Percentiles rank a stretch among this genome's conserved stretches.
These are phyloP conservation scores for Entomobrya multifasciata DNA, from an alignment of 2,888 invertebrate genomes.

Conservation along the genomic window DNA sequence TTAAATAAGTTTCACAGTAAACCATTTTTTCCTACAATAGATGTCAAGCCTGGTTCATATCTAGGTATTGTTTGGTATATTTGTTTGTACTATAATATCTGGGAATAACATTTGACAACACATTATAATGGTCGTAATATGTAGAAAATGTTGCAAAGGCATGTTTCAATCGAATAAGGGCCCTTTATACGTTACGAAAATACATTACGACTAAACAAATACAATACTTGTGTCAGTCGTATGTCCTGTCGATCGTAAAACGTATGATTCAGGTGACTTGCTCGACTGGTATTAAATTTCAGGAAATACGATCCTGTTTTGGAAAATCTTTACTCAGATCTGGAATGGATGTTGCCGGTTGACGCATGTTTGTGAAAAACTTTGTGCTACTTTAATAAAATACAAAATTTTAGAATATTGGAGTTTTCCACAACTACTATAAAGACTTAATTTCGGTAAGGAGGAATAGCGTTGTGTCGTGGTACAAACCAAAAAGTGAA, in stretches of 20 bases:
- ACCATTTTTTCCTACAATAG: too few relatives aligned
- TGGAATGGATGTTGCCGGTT: neutral
- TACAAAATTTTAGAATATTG: too few relatives aligned
- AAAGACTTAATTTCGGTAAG: neutral
- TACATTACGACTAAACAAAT: neutral
- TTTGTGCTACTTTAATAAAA: neutral
- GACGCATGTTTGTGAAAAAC: neutral
- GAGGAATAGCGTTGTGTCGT: neutral
- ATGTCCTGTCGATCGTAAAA: neutral
- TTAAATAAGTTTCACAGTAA: too few relatives aligned
- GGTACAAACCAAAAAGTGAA: neutral
- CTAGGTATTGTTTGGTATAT: too few relatives aligned
- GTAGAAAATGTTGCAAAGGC: neutral
- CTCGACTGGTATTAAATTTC: neutral
- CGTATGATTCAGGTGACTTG: neutral
- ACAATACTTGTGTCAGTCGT: neutral
- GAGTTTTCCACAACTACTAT: neutral
- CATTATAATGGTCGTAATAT: neutral
- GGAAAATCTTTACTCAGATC: neutral
- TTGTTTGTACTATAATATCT: neutral
- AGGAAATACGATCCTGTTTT: neutral
- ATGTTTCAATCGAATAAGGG: neutral
- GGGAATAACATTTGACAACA: neutral
- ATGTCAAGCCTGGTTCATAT: too few relatives aligned
- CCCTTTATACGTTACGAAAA: neutral